Percentiles rank a stretch among this genome's conserved stretches.
These are phyloP conservation scores for Bimastos eiseni DNA, from an alignment of 2,888 invertebrate species.

Conservation along the genomic window DNA sequence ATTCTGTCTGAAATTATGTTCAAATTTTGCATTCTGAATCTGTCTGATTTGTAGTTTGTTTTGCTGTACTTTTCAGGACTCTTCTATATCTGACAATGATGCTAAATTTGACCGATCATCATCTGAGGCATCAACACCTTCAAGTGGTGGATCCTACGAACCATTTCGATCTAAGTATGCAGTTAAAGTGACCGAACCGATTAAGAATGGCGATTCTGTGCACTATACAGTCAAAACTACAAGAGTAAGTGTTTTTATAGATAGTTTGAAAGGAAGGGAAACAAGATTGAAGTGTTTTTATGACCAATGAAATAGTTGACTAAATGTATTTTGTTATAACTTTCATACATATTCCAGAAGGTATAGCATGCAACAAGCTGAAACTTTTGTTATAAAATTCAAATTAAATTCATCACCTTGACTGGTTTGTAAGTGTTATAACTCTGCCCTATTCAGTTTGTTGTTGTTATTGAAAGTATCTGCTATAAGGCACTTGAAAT, in stretches of 20 bases:
- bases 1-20: too few relatives aligned
- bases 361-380: neutral
- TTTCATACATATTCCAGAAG: neutral
- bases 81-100: conserved; percentile 36
- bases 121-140: conserved; percentile 40
- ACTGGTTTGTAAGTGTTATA: too few relatives aligned
- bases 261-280: neutral
- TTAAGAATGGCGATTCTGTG: conserved; percentile 40
- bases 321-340: neutral
- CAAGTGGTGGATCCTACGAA: conserved; percentile 31
- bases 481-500: too few relatives aligned
- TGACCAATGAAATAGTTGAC: neutral
- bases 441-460: too few relatives aligned
- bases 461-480: too few relatives aligned
- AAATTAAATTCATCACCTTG: too few relatives aligned
- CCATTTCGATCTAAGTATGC: conserved; percentile 35
- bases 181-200: conserved; percentile 42
- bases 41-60: neutral
- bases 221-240: conserved; percentile 40
- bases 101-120: conserved; percentile 33
- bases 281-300: neutral
- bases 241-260: conserved; percentile 28
- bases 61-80: conserved; percentile 29
- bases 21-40: neutral
- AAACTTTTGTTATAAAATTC: neutral